Percentiles rank a stretch among this genome's conserved stretches.
These are phyloP conservation scores for Epinotia ramella DNA, from an alignment of 2,888 invertebrate genomes.

Conservation along the genomic window DNA sequence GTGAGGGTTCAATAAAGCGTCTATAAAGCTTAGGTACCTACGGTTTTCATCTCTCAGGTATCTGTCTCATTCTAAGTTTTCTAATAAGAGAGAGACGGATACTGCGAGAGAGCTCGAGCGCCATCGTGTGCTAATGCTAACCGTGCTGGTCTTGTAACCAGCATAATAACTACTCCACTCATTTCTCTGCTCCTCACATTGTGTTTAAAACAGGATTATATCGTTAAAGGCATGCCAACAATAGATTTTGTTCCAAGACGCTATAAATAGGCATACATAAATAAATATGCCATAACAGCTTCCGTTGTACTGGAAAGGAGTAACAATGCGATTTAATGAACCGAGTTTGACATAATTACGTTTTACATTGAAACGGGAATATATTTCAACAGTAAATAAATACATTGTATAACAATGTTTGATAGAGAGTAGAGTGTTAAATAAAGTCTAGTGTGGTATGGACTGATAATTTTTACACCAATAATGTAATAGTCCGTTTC, in stretches of 20 bases:
- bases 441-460: too few relatives aligned
- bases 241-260: constrained; percentile 38
- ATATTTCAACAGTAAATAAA: neutral
- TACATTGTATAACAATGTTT: neutral
- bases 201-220: constrained; percentile 45
- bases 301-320: constrained; percentile 17
- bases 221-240: constrained; percentile 38
- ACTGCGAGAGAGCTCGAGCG: too few relatives aligned
- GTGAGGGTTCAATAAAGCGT: too few relatives aligned
- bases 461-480: too few relatives aligned
- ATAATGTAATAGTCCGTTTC: too few relatives aligned
- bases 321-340: constrained; percentile 32
- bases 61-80: too few relatives aligned
- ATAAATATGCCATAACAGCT: constrained; percentile 43
- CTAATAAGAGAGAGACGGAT: too few relatives aligned
- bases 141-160: too few relatives aligned
- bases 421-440: too few relatives aligned
- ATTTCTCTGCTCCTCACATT: constrained; percentile 22
- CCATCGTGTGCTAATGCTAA: too few relatives aligned
- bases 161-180: constrained; percentile 3
- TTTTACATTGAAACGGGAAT: neutral
- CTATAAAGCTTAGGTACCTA: too few relatives aligned
- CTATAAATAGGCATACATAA: constrained; percentile 43
- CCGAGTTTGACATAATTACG: constrained; percentile 13
- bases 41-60: too few relatives aligned